These are phyloP conservation scores for Brachypodius melanocephalos DNA, from an alignment of 2,113 vertebrate species.

Conservation along the genomic window DNA sequence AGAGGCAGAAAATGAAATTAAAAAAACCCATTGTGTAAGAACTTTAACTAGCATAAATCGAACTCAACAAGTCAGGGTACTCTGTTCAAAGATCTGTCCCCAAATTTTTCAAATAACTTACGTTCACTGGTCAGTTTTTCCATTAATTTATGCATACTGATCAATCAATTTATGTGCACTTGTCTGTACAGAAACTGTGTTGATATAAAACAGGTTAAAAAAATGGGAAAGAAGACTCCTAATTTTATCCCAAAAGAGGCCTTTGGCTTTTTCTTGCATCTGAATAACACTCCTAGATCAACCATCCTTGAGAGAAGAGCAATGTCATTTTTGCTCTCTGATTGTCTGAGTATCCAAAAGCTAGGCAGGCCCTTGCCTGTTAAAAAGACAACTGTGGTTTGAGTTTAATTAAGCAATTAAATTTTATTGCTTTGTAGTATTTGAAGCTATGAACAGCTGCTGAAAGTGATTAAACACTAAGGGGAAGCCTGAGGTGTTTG, in stretches of 20 bases:
- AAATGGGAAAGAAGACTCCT: not conserved
- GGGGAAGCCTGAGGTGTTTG: not conserved
- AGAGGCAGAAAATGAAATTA: not conserved
- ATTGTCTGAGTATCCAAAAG: not conserved
- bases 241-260: not conserved
- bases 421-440: constrained; percentile 23
- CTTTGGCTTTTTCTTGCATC: not conserved
- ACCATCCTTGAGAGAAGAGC: not conserved
- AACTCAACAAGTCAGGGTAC: not conserved
- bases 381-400: constrained; percentile 32
- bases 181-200: not conserved
- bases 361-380: not conserved
- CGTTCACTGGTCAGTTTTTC: not conserved
- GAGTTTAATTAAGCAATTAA: constrained; percentile 59
- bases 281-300: not conserved
- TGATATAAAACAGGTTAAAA: not conserved
- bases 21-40: not conserved
- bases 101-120: not conserved
- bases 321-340: not conserved
- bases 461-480: constrained; percentile 38
- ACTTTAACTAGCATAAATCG: not conserved
- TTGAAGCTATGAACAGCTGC: constrained; percentile 48
- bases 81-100: not conserved
- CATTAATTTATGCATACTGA: not conserved
- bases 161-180: not conserved